Percentiles rank a stretch among this genome's conserved stretches.
Evolutionary conservation across 2,113 vertebrate species (phyloP).

Genomic region (Ardeotis arabs): DNA sequence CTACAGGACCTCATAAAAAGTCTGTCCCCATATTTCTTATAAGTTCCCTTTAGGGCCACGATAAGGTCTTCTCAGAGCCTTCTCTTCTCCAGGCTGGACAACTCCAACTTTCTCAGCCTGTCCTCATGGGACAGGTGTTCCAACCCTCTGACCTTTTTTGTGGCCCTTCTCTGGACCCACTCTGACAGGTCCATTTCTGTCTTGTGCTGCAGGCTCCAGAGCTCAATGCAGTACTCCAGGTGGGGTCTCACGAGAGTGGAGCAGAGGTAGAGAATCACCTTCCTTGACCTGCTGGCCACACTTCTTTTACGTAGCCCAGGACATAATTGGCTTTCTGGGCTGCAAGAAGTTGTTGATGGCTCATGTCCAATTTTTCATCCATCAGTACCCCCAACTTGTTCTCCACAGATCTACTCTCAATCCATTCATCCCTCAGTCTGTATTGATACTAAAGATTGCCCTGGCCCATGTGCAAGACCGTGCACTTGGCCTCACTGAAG

Average conservation of each 20-base stretch:
- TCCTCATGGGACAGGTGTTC: neutral
- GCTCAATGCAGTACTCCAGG: neutral
- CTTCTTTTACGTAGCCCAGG: neutral
- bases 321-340: neutral
- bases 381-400: neutral
- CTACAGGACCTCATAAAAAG: neutral
- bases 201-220: neutral
- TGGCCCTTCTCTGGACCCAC: neutral
- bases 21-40: neutral
- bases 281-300: accelerated
- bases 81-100: neutral
- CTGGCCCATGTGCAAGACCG: no score
- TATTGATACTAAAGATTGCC: no score
- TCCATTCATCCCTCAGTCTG: no score
- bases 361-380: neutral
- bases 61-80: neutral
- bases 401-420: neutral
- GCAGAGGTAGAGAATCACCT: neutral
- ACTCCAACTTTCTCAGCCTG: neutral
- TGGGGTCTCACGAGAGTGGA: no score
- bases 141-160: neutral
- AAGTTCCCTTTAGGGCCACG: neutral
- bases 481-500: neutral
- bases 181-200: neutral
- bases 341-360: neutral